These are phyloP conservation scores for Pelochelys cantorii DNA, from an alignment of 2,797 vertebrate species.

Conservation along the genomic window DNA sequence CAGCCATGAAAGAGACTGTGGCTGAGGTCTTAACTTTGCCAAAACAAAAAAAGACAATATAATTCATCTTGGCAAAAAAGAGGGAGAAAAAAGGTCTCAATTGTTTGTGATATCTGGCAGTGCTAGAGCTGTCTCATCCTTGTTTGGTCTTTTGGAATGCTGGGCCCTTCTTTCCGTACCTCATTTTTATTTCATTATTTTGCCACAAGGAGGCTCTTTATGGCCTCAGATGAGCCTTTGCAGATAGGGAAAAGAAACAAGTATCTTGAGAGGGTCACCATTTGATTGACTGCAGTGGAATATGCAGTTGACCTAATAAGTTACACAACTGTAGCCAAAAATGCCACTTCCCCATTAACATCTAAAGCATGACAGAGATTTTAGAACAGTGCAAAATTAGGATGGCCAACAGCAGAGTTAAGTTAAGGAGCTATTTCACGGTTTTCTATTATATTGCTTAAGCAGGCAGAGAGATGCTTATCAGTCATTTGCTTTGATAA, in stretches of 20 bases:
- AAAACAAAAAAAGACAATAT: constrained; percentile 72
- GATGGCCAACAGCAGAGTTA: background rate
- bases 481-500: background rate
- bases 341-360: background rate
- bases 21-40: constrained; percentile 80
- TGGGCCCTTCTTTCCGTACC: constrained; percentile 68
- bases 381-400: accelerated
- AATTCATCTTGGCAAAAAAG: constrained; percentile 69
- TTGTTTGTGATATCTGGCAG: constrained; percentile 78
- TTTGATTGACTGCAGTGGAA: constrained; percentile 69
- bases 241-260: background rate
- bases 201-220: constrained; percentile 49
- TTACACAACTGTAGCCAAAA: background rate
- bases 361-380: background rate
- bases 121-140: constrained; percentile 74
- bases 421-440: background rate
- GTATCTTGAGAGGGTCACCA: constrained; percentile 62
- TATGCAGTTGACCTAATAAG: constrained; percentile 51
- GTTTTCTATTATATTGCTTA: constrained; percentile 5
- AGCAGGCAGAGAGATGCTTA: constrained; percentile 9
- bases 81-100: constrained; percentile 60
- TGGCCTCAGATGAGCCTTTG: constrained; percentile 56
- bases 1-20: constrained; percentile 66
- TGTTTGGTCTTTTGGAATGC: constrained; percentile 61
- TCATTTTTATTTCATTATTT: constrained; percentile 70